Evolutionary conservation across 2,797 vertebrate species (phyloP).

Genomic region (Halcyon smyrnensis): DNA sequence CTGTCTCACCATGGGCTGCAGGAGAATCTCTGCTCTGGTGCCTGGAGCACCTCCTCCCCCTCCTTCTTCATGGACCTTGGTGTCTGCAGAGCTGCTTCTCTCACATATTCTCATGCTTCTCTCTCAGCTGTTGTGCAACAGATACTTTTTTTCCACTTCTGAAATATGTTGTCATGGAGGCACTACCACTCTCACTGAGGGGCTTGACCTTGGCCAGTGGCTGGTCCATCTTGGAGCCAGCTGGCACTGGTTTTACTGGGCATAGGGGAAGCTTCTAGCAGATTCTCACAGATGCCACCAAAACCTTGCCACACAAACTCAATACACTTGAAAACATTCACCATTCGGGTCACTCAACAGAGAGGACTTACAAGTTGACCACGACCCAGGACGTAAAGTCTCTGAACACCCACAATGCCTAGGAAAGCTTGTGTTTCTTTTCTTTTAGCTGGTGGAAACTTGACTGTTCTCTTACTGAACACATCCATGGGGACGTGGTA

Average conservation of each 20-base stretch:
- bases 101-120: neutral
- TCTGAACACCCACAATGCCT: neutral
- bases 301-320: neutral
- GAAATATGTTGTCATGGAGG: neutral
- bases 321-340: neutral
- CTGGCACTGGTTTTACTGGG: neutral
- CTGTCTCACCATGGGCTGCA: neutral
- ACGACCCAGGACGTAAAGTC: neutral
- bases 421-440: neutral
- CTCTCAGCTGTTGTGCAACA: neutral
- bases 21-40: neutral
- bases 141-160: neutral
- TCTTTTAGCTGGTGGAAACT: neutral
- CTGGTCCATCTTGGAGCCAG: accelerated
- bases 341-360: neutral
- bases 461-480: neutral
- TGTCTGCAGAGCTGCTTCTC: neutral
- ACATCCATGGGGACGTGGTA: neutral
- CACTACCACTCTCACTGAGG: accelerated
- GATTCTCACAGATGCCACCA: neutral
- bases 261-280: neutral
- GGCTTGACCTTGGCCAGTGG: neutral
- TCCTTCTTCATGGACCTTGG: too few species aligned
- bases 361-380: neutral
- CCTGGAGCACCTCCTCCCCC: neutral